Base-by-base conservation (phyloP, 2,113 vertebrate genomes). In the Gadus macrocephalus region DNA sequence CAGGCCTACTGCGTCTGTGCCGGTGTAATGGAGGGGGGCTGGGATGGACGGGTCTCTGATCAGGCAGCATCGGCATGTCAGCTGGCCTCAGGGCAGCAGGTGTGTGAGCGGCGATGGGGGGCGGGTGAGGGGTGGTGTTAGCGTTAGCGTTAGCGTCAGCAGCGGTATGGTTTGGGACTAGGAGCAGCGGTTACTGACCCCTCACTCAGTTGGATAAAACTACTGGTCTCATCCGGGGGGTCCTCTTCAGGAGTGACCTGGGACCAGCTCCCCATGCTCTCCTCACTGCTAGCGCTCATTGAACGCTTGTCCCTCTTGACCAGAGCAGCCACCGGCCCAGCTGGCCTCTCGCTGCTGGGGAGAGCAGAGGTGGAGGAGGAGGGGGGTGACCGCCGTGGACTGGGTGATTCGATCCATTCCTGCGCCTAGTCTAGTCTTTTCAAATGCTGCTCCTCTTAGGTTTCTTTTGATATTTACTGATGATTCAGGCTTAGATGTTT, bases 241-340 rank as follows among this genome's bases (percentile, higher is more conserved):
- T 98, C 95, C 55, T 98, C 96, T 11, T 98, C 97, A 0, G 94
- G 95, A 73, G 90, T 93, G 49, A 98, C 89, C 83, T 98, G 96
- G 71, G 94, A 96, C 96, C 97, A 98, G 91, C 96, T 97, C 74
- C 96, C 95, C 67, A 91, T 95, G 87, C 96, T 98, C 75, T 96
- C 97, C 73, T 96, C 96, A 73, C 96, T 96, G 93, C 96, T 96
- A 90, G 94, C 92, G 3, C 91, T 93, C 76, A 92, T 91, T 82
- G 84, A 90, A 77, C 91, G 93, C 68, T 90, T 89, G 73, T 95
- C 94, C 68, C 92, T 88, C 1, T 88, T 89, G 81, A 80, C 63
- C 91, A 87, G 90, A 35, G 79, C 85, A 74, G 93, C 75, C 83
- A 89, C 78, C 79, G 73, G 1, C 79, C 88, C 91, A 0, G 82